Conservation (phyloP, 2,113 vertebrate species). For the Festucalex cinctus region DNA sequence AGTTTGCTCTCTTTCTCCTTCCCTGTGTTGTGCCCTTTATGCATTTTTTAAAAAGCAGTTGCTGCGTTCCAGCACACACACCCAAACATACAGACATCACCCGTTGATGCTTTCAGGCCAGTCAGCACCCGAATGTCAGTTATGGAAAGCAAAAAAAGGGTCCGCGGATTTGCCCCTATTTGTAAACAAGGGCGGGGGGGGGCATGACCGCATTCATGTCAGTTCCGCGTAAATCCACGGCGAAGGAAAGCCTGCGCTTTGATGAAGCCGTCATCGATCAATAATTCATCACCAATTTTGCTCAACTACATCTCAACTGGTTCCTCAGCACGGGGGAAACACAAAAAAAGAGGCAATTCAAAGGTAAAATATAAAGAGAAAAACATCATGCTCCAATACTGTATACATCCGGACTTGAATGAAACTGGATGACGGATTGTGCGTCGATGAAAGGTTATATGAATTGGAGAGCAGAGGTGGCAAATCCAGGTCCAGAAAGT, state of each 20-base stretch:
- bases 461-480: too few species aligned
- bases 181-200: conserved; percentile 79
- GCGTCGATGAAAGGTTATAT: too few species aligned
- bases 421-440: too few species aligned
- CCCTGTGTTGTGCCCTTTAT: conserved; percentile 74
- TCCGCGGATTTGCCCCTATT: conserved; percentile 70
- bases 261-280: conserved; percentile 71
- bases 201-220: conserved; percentile 77
- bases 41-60: conserved; percentile 80
- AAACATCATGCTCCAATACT: too few species aligned
- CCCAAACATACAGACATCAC: conserved; percentile 38
- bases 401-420: too few species aligned
- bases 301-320: conserved; percentile 69
- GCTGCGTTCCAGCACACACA: conserved; percentile 59
- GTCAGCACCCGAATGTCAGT: conserved; percentile 66
- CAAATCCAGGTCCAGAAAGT: too few species aligned
- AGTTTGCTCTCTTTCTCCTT: conserved; percentile 73
- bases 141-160: conserved; percentile 66
- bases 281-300: conserved; percentile 80
- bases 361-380: conserved; percentile 27
- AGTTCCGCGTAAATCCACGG: conserved; percentile 74
- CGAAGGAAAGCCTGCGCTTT: conserved; percentile 76
- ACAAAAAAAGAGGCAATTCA: conserved; percentile 57
- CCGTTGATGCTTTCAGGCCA: conserved; percentile 67
- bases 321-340: conserved; percentile 60